Percentiles rank a stretch among this genome's conserved stretches.
Conservation (phyloP, 2,113 vertebrate species). For the Fulmarus glacialis region DNA sequence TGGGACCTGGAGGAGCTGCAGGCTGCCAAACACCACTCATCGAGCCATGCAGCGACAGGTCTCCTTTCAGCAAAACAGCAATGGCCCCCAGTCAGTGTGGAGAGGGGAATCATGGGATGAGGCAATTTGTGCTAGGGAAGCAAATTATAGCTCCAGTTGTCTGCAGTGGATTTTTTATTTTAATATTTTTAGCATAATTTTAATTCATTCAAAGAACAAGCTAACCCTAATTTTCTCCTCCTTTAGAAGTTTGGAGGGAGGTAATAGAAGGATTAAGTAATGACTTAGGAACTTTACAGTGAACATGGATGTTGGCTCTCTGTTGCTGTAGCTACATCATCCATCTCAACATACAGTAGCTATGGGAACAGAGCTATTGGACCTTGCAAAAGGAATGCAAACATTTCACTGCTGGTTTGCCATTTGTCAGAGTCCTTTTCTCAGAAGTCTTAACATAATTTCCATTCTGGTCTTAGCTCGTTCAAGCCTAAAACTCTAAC, state of each 20-base stretch:
- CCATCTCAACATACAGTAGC: slow-evolving; percentile 49
- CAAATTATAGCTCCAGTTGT: background rate
- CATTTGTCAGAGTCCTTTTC: slow-evolving; percentile 36
- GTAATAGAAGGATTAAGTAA: slow-evolving; percentile 14
- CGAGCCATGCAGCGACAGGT: background rate
- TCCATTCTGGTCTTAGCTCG: background rate
- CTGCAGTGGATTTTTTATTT: background rate
- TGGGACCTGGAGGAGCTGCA: background rate
- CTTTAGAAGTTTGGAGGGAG: background rate
- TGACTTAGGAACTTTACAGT: background rate
- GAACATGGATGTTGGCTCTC: slow-evolving; percentile 22
- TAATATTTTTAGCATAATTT: background rate
- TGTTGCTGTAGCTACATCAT: slow-evolving; percentile 46
- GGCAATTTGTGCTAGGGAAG: background rate
- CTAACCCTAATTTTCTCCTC: background rate
- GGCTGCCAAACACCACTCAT: background rate
- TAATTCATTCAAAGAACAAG: background rate
- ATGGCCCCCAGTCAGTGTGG: background rate
- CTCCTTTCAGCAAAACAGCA: background rate
- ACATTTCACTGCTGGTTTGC: slow-evolving; percentile 17
- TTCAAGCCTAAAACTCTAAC: background rate
- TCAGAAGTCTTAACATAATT: slow-evolving; percentile 7
- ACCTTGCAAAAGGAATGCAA: slow-evolving; percentile 44
- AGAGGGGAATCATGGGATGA: background rate
- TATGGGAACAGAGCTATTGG: slow-evolving; percentile 53